Evolutionary conservation across 1,140 invertebrate genomes (phyloP).

Genomic region (Drosophila sechellia): DNA sequence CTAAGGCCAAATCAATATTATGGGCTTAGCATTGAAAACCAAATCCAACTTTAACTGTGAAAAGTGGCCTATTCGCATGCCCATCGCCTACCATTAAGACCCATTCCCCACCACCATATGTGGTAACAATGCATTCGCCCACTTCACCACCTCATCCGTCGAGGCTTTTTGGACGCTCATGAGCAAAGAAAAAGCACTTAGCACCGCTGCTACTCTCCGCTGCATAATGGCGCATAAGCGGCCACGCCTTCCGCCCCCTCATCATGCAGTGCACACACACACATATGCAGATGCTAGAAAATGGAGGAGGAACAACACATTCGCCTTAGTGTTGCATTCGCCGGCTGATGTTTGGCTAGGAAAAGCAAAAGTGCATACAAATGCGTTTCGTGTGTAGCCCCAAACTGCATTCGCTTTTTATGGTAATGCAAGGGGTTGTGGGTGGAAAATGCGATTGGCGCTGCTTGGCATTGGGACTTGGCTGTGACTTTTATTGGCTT

Average conservation of each 20-base stretch:
- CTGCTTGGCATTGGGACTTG: constrained; percentile 26
- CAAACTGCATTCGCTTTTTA: constrained; percentile 53
- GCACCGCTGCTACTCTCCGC: constrained; percentile 17
- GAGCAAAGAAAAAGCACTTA: constrained; percentile 75
- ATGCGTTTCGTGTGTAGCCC: constrained; percentile 69
- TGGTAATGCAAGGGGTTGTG: constrained; percentile 49
- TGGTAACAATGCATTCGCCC: constrained; percentile 53
- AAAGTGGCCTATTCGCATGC: constrained; percentile 2
- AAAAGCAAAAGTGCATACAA: constrained; percentile 68
- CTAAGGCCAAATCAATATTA: background rate
- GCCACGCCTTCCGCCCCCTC: constrained; percentile 2
- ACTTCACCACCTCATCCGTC: background rate
- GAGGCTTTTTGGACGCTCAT: constrained; percentile 28
- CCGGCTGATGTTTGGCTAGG: constrained; percentile 41
- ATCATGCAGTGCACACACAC: constrained; percentile 2
- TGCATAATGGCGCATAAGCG: constrained; percentile 55
- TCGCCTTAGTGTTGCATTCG: constrained; percentile 63
- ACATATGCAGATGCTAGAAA: constrained; percentile 3
- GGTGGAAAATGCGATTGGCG: constrained; percentile 19
- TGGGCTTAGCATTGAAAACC: background rate
- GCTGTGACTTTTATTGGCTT: constrained; percentile 54
- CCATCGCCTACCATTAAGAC: too few species aligned
- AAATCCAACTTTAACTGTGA: constrained; percentile 1
- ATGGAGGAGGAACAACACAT: constrained; percentile 47
- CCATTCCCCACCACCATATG: constrained; percentile 26